A percentile compares a stretch with the other conserved stretches of the same genome.
phyloP scores from a whole-genome alignment of 2,888 invertebrate species.

The Dinocampus coccinellae region DNA sequence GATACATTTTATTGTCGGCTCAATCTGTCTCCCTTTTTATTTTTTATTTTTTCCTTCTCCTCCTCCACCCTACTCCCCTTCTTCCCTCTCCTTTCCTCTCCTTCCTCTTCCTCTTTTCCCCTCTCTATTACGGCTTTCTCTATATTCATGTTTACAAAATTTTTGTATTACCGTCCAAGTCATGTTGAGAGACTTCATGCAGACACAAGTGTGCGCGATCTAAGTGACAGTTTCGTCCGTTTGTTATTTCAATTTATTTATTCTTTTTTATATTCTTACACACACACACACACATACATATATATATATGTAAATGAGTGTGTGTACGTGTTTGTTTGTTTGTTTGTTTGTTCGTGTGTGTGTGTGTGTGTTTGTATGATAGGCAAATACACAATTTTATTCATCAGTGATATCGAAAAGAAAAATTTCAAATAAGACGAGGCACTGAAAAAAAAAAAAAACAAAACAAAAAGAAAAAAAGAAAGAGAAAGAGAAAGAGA shows the following conservation, averaged over 20 bases:
- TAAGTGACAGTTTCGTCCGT: neutral
- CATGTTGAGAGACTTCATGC: neutral
- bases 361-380: no score
- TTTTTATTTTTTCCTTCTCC: neutral
- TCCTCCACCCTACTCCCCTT: neutral
- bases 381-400: neutral
- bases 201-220: constrained; percentile 1
- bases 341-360: no score
- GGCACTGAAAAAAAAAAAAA: neutral
- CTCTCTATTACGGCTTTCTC: neutral
- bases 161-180: no score
- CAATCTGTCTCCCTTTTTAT: neutral
- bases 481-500: neutral
- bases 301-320: neutral
- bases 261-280: neutral
- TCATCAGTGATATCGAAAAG: neutral
- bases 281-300: neutral
- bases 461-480: neutral
- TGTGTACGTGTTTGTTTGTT: no score
- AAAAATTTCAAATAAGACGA: neutral
- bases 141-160: neutral
- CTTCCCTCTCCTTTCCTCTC: neutral
- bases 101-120: neutral
- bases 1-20: neutral
- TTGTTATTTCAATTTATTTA: neutral